Base-by-base conservation (phyloP, 2,888 invertebrate genomes). In the Drosophila buzzatii region DNA sequence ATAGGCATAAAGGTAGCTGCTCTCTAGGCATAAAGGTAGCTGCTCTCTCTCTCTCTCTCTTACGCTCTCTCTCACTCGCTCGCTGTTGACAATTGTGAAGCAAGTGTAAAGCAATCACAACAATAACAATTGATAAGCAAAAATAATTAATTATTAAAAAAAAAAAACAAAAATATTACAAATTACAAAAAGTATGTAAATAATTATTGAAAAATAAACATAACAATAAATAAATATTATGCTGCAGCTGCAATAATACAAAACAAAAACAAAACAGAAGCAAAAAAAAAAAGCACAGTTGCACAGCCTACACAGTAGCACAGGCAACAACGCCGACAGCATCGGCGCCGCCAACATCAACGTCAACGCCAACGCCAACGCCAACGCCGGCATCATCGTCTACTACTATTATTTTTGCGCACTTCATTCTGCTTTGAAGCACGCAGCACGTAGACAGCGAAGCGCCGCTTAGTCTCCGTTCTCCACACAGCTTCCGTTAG, bases 401-500 rank as follows among this genome's bases (percentile, higher is more conserved):
- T 27, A 27, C 76, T 79, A 59, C 79, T 86, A 84, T 68, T 79
- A 81, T 75, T 77, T 79, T 79, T 73, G 82, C 78, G 69, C 85
- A 79, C 75, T 81, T 74, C 70, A 86, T 88, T 77, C 77, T 47
- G 79, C 57, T 60, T 49, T 41, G 51, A 65, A 63, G 56, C 42
- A 44, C 42, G 56, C 42, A 63, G 70, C 57, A 52, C 44, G 52
- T 67, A 27, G 56, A 74, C 65, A 58, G 45, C 35, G 61, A 68
- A 73, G 84, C 83, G 79, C 63, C 73, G 71, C 71, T 81, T 66
- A 78, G 57, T 57, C 56, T 56, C 39, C 23, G 87, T 73, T 73
- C 79, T 67, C 71, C 79, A 65, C 77, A 66, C 83, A 84, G 83
- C 83, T 85, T 84, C 83, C 85, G 85, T 76, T 81, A 47, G 71